Base-by-base conservation (phyloP, 2,888 invertebrate species). In the Chymomyza fuscimana region DNA sequence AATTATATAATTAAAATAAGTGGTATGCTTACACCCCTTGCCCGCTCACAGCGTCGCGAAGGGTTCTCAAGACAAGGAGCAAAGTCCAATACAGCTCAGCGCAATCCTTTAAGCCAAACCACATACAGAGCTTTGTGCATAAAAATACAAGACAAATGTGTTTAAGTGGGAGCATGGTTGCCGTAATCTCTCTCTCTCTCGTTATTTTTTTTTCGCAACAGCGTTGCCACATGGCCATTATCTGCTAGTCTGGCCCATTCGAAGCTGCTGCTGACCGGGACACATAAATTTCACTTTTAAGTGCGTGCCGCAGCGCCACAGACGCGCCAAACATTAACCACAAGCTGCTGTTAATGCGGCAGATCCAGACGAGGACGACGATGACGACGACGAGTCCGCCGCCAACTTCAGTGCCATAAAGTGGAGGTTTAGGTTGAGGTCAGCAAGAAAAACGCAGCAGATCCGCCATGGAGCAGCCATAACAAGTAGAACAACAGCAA, bases 211-310 rank as follows among this genome's bases (percentile, higher is more conserved):
- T 25, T 22, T 15, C 16, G 61, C 36, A n/a, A 15, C 19, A 25
- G 59, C 29, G 59, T n/a, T 29, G 29, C 29, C 36, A 29, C n/a
- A 60, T 73, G 63, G 40, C 51, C 66, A 65, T 65, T 58, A 65
- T 64, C 72, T 22, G 65, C 58, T 66, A 40, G 63, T 25, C 58
- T 25, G 25, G 25, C 6, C 58, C 54, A 54, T 54, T 54, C 12
- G 16, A 56, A 59, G 15, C 40, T 32, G 63, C 68, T 50, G 59
- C 25, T 78, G 78, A 72, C 76, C 80, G 62, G 72, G 72, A 71
- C 75, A 80, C 77, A 80, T 80, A 80, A 80, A 80, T 80, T 78
- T 69, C 25, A 9, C 54, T 68, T 77, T 81, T 81, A 81, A 81
- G 81, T 81, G 79, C 70, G 73, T 75, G 69, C 52, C 12, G 63